These are phyloP conservation scores for Heliangelus exortis DNA, from an alignment of 2,797 vertebrate species.

Conservation along the genomic window DNA sequence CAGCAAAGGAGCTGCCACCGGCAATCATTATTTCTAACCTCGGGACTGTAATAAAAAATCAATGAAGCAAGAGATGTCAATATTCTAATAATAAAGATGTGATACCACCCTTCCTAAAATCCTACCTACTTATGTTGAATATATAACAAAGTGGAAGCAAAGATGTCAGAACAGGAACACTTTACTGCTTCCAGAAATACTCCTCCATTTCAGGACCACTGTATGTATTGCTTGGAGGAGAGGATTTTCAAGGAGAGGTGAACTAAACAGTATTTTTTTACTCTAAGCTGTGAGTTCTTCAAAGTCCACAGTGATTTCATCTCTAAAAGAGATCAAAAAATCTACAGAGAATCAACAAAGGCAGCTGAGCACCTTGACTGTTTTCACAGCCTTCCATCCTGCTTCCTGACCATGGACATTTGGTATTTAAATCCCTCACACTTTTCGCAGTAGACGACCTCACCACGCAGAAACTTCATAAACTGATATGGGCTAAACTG, in stretches of 20 bases:
- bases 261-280: neutral
- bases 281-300: neutral
- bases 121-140: neutral
- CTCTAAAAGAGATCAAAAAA: neutral
- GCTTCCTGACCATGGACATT: neutral
- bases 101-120: neutral
- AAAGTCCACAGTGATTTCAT: neutral
- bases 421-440: neutral
- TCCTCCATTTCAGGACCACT: neutral
- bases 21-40: constrained; percentile 84
- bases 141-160: neutral
- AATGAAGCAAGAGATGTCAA: constrained; percentile 88
- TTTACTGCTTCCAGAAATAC: neutral
- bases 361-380: neutral
- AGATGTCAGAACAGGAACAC: neutral
- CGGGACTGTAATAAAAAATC: constrained; percentile 91
- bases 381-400: neutral
- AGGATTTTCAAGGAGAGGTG: neutral
- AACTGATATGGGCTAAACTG: neutral
- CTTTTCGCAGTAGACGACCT: neutral
- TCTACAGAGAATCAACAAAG: neutral
- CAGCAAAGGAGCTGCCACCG: constrained; percentile 81
- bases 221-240: neutral
- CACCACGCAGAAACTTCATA: neutral
- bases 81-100: constrained; percentile 84